Base-by-base conservation (phyloP, 2,888 invertebrate genomes). In the Erebia palarica region DNA sequence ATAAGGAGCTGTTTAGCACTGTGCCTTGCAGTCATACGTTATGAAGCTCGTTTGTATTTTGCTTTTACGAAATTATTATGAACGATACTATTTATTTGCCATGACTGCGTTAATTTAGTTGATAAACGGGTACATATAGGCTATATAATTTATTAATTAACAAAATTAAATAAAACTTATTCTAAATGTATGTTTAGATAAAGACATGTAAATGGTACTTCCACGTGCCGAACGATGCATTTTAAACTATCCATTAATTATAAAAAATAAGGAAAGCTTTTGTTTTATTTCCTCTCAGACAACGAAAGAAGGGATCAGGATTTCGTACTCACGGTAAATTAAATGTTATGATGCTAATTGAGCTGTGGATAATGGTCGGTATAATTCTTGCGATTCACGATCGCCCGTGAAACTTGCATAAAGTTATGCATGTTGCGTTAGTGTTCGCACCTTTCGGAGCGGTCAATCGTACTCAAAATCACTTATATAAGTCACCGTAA, bases 201-300 rank as follows among this genome's bases (percentile, higher is more conserved):
- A 86, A 87, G 82, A 87, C 84, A 82, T 86, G 81, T 86, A 80
- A 80, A 76, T 76, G 84, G 85, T 83, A 87, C 82, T 70, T 78
- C 71, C 78, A 78, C 77, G 87, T 87, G 79, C 86, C 80, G 83
- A 80, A 83, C 79, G 82, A 86, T 86, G 86, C 90, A 89, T 91
- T 89, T 90, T 89, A 85, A 89, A 88, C 78, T 87, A 90, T 90
- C 84, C 81, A 88, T 84, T 84, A 87, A 86, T 87, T 87, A 86
- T 82, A 80, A 84, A 83, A 81, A 81, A 82, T 80, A 84, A 78
- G 68, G 75, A 68, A 77, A 68, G 63, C 2, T n/a, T 65, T 81
- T 78, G 80, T 85, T 86, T 87, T 21, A 65, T 64, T 60, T 65
- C 7, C 10, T n/a, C 51, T 14, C 27, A 14, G 55, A 55, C 47